phyloP scores from a whole-genome alignment of 92 coral and sea anemone species.

The Palythoa caribaeorum region DNA sequence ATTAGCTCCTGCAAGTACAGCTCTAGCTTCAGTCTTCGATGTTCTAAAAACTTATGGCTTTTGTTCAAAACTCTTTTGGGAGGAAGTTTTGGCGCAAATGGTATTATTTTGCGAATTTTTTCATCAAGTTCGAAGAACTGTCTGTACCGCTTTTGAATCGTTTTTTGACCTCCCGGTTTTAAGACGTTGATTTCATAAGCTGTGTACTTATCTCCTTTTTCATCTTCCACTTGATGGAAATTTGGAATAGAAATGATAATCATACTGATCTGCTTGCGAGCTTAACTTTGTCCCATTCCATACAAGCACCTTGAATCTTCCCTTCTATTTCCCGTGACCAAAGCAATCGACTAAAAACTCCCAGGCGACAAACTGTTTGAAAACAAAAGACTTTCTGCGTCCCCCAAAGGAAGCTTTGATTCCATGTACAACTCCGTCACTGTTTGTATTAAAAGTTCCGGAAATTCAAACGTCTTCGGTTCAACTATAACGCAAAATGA shows the following conservation, averaged over 20 bases:
- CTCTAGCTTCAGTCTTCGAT: conserved; percentile 84
- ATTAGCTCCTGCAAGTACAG: conserved; percentile 72
- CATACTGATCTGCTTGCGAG: conserved; percentile 40
- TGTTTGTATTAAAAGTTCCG: neutral
- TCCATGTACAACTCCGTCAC: neutral
- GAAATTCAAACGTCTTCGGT: neutral
- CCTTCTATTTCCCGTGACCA: neutral
- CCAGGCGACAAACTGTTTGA: conserved; percentile 24
- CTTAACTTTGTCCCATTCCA: neutral
- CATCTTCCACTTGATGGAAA: conserved; percentile 76
- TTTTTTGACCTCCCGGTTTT: conserved; percentile 83
- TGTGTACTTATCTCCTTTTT: conserved; percentile 67
- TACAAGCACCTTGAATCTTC: neutral
- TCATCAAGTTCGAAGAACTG: conserved; percentile 86
- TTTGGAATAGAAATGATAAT: conserved; percentile 82
- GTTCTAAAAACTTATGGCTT: conserved; percentile 74
- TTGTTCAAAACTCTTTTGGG: conserved; percentile 79
- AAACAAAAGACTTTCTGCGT: neutral
- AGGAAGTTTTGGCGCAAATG: conserved; percentile 74
- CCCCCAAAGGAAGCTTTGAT: conserved; percentile 9
- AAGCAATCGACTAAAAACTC: neutral
- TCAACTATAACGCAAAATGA: neutral
- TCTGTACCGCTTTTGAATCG: conserved; percentile 77
- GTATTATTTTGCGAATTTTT: conserved; percentile 67
- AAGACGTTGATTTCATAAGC: conserved; percentile 86